Conservation (phyloP, 2,797 vertebrate genomes). For the Thripadectes ignobilis region DNA sequence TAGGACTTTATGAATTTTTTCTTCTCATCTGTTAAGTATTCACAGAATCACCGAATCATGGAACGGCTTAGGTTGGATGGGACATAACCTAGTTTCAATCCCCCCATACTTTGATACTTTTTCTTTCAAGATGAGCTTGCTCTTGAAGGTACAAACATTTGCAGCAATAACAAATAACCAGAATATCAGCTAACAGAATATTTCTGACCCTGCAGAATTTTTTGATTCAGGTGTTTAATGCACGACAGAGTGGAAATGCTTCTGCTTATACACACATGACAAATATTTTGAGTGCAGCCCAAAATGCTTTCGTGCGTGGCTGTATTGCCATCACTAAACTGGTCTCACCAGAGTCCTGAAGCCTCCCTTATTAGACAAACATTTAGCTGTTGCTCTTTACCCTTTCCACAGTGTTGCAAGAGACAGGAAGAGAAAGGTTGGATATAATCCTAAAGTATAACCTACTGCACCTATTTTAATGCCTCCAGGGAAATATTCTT, state of each 20-base stretch:
- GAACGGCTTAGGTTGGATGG: not conserved
- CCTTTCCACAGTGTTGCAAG: not conserved
- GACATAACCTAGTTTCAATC: not conserved
- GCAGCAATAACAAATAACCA: not conserved
- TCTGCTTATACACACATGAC: not conserved
- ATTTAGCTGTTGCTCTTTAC: not conserved
- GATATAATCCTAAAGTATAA: not conserved
- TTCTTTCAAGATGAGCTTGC: not conserved
- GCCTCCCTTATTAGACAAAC: not conserved
- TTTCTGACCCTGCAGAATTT: not conserved
- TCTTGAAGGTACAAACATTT: not conserved
- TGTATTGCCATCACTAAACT: not conserved
- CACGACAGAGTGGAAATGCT: not conserved
- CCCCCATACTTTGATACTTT: not conserved
- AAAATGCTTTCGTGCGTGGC: not conserved
- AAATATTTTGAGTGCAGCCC: not conserved
- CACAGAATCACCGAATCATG: not conserved
- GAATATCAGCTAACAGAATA: not conserved
- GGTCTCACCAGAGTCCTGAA: not conserved
- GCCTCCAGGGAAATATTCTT: not conserved
- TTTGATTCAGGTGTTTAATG: not conserved
- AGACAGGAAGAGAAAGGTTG: not conserved
- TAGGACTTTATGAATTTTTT: not conserved
- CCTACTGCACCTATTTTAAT: not conserved
- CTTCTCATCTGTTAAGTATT: not conserved